phyloP scores from a whole-genome alignment of 2,113 vertebrate species.

The Rhynchomys soricoides region DNA sequence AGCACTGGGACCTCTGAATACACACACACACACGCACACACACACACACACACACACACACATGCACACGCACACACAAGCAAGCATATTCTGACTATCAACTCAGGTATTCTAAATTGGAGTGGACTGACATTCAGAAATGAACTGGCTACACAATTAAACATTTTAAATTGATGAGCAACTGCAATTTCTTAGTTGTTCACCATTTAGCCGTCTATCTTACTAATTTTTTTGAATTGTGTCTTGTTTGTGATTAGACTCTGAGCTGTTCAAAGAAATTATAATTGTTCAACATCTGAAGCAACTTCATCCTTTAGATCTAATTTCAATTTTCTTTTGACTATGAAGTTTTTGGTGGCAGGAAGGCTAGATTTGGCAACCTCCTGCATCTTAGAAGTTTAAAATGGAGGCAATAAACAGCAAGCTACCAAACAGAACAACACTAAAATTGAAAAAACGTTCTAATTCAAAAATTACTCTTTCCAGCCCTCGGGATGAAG shows the following conservation, averaged over 20 bases:
- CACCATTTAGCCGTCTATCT: not conserved
- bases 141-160: not conserved
- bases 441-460: constrained; percentile 49
- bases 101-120: not conserved
- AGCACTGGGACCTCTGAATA: not conserved
- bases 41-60: not conserved
- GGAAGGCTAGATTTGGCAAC: constrained; percentile 41
- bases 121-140: not conserved
- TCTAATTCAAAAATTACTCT: constrained; percentile 72
- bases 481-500: constrained; percentile 64
- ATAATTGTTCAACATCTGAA: not conserved
- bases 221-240: not conserved
- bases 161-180: not conserved
- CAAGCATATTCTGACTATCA: too few relatives aligned
- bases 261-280: constrained; percentile 9
- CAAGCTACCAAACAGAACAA: constrained; percentile 56
- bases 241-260: constrained; percentile 8
- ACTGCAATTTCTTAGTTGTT: not conserved
- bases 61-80: not conserved
- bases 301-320: not conserved
- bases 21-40: not conserved
- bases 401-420: constrained; percentile 20
- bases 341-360: not conserved
- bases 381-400: constrained; percentile 32
- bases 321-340: constrained; percentile 43